phyloP scores from a whole-genome alignment of 2,797 vertebrate genomes.

The Pseudochaenichthys georgianus region DNA sequence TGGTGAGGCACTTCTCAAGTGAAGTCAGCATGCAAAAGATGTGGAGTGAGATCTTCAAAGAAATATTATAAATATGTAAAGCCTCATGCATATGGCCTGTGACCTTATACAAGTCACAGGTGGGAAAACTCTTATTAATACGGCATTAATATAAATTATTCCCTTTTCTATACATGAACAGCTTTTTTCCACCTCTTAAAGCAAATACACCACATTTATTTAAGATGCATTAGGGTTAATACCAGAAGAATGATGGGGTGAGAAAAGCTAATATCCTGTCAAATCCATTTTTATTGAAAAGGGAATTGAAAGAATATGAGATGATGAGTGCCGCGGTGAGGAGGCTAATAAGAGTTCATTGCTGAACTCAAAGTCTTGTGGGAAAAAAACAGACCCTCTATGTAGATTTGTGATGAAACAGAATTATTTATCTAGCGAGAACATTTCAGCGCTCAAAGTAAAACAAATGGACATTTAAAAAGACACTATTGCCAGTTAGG shows the following conservation, averaged over 20 bases:
- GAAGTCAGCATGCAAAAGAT: constrained; percentile 46
- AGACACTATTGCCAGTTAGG: constrained; percentile 21
- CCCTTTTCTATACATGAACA: constrained; percentile 7
- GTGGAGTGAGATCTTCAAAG: constrained; percentile 33
- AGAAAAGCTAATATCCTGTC: constrained; percentile 64
- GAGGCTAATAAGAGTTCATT: constrained; percentile 75
- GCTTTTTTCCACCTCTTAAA: constrained; percentile 18
- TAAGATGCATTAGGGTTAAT: constrained; percentile 55
- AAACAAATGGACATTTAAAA: constrained; percentile 52
- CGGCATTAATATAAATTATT: constrained; percentile 20
- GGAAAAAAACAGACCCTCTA: constrained; percentile 46
- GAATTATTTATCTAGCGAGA: constrained; percentile 74
- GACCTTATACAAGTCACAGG: constrained; percentile 11
- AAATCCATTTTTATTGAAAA: constrained; percentile 73
- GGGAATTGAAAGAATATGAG: constrained; percentile 69
- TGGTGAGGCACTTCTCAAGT: constrained; percentile 61
- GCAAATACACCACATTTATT: constrained; percentile 37
- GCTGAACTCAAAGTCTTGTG: constrained; percentile 46
- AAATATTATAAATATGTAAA: constrained; percentile 25
- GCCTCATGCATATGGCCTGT: constrained; percentile 7
- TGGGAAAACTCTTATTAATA: constrained; percentile 11
- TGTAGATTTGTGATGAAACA: constrained; percentile 71
- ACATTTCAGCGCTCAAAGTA: constrained; percentile 47
- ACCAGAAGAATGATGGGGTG: constrained; percentile 47
- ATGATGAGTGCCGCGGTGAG: constrained; percentile 60